These are phyloP conservation scores for Caenorhabditis sp. DNA, from an alignment of 2,888 invertebrate genomes.

Conservation along the genomic window DNA sequence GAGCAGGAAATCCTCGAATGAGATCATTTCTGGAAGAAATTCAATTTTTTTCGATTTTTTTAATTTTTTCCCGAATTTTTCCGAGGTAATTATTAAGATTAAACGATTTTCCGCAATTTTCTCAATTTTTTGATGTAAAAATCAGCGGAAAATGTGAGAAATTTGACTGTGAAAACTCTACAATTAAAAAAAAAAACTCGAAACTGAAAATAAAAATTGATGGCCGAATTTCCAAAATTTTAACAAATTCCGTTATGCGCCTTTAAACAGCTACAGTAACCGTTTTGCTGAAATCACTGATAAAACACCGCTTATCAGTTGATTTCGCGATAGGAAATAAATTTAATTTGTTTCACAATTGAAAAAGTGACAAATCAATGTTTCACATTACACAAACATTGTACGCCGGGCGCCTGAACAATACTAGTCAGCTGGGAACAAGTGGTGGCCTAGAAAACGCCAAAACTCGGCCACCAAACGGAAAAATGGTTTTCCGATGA, in stretches of 20 bases:
- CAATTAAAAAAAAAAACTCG: not conserved
- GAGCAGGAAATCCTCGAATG: conserved; percentile 64
- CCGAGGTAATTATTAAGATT: not conserved
- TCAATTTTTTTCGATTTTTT: conserved; percentile 1
- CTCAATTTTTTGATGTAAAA: not conserved
- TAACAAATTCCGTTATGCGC: not conserved
- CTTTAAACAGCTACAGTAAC: conserved; percentile 5
- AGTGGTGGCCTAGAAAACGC: conserved; percentile 4
- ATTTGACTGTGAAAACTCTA: no score
- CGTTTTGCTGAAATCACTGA: not conserved
- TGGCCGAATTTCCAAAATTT: not conserved
- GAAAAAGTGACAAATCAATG: not conserved
- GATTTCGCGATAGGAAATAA: not conserved
- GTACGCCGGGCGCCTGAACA: not conserved
- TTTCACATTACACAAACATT: not conserved
- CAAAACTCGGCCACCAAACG: not conserved
- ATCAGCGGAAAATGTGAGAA: not conserved
- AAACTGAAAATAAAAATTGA: not conserved
- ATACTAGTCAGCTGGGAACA: not conserved
- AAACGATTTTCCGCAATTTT: not conserved
- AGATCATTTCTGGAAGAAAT: conserved; percentile 49
- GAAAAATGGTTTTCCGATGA: not conserved
- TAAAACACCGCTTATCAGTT: conserved; percentile 1
- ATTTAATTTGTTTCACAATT: not conserved
- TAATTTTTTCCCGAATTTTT: not conserved